phyloP scores from a whole-genome alignment of 2,888 invertebrate species.

The Synergus gifuensis region DNA sequence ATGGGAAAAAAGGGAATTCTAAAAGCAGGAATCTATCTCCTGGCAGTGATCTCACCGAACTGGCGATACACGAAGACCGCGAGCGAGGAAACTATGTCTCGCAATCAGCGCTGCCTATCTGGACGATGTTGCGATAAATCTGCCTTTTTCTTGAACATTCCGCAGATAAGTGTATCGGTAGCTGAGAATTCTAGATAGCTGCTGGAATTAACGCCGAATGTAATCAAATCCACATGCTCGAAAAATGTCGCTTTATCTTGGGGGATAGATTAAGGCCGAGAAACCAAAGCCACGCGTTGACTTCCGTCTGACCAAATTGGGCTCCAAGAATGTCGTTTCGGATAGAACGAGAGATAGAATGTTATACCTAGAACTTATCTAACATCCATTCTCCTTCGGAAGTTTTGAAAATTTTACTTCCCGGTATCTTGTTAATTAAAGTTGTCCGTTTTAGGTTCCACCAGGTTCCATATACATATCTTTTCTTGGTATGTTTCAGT shows the following conservation, averaged over 20 bases:
- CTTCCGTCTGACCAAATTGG: slow-evolving; percentile 3
- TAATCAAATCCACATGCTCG: slow-evolving; percentile 20
- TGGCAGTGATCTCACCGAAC: slow-evolving; percentile 27
- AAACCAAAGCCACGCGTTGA: slow-evolving; percentile 12
- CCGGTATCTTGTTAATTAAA: background rate
- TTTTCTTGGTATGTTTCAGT: background rate
- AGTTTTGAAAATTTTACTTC: background rate
- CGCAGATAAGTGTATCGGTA: slow-evolving; percentile 36
- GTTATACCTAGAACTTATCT: slow-evolving; percentile 1
- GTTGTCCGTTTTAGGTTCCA: background rate
- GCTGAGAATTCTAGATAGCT: slow-evolving; percentile 31
- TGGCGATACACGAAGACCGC: slow-evolving; percentile 23
- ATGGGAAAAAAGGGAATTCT: slow-evolving; percentile 10
- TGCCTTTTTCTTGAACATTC: slow-evolving; percentile 25
- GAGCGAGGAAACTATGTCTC: slow-evolving; percentile 33
- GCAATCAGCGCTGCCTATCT: slow-evolving; percentile 32
- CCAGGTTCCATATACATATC: too few species aligned
- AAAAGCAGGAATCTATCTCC: slow-evolving; percentile 22
- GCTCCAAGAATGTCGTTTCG: slow-evolving; percentile 17
- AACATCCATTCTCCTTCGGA: background rate
- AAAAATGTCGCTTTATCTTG: slow-evolving; percentile 16
- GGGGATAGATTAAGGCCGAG: slow-evolving; percentile 7
- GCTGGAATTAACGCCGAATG: slow-evolving; percentile 32
- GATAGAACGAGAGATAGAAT: background rate
- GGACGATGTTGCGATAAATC: slow-evolving; percentile 32